Evolutionary conservation across 2,797 vertebrate genomes (phyloP), one percentile per base, ranked within the genome.

Genomic region (Parambassis ranga): DNA sequence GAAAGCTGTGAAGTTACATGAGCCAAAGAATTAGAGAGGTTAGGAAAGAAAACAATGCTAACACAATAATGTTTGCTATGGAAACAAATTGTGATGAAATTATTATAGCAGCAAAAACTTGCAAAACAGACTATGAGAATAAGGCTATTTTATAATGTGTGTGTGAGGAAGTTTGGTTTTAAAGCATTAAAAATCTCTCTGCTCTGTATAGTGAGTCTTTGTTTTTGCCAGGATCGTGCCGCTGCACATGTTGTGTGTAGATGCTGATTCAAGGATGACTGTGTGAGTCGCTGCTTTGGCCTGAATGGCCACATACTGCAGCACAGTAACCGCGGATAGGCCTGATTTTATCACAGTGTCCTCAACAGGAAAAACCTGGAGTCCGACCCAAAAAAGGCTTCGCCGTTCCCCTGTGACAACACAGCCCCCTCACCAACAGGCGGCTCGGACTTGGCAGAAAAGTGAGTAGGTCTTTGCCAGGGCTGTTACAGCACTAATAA

Each of bases 401-500:
- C 22, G 8, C 0, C 1, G n/a, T 37, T 44, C 47, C 19, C 28
- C 10, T 6, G 31, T 11, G 62, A 57, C 32, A 19, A 14, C 28
- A 5, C 32, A 22, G 43, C 32, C 59, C 13, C 46, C 30, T 44
- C 32, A 62, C 55, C 52, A 39, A 49, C 20, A 38, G 28, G n/a
- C 14, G 28, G 52, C 15, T 53, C 2, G 3, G 28, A 37, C 46
- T 71, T 77, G 75, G 79, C 66, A 66, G 64, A 4, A 20, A 35
- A 47, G 38, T 26, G 6, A 10, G 11, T 7, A 1, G 10, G 10
- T 30, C 39, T 11, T 47, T 75, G 77, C 62, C 73, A 79, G 61
- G 59, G 48, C 51, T 63, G 38, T 73, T 67, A 62, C 65, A 73
- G 62, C 41, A 32, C 65, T 77, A 77, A 68, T 70, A 79, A 57